These are phyloP conservation scores for Candoia aspera DNA, from an alignment of 2,113 vertebrate genomes.

Conservation along the genomic window DNA sequence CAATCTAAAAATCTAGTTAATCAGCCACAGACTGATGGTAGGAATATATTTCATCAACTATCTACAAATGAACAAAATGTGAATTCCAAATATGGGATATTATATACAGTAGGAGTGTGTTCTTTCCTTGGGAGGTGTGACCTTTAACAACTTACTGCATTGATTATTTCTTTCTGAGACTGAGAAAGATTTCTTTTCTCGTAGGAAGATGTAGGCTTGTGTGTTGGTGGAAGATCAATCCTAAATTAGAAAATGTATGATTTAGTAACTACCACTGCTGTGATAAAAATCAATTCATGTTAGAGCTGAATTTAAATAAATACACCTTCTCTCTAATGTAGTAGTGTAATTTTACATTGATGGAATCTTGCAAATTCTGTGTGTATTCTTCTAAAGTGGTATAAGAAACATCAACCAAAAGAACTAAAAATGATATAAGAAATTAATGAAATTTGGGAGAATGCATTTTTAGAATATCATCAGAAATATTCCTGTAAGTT, in stretches of 20 bases:
- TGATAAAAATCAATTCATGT: not conserved
- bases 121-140: slow-evolving; percentile 29
- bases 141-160: slow-evolving; percentile 65
- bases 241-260: slow-evolving; percentile 54
- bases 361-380: not conserved
- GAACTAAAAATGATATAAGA: not conserved
- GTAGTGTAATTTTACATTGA: not conserved
- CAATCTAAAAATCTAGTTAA: not conserved
- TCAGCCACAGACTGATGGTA: not conserved
- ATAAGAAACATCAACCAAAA: not conserved
- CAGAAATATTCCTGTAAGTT: not conserved
- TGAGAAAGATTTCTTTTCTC: slow-evolving; percentile 62
- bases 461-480: not conserved
- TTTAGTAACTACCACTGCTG: not conserved
- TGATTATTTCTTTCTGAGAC: slow-evolving; percentile 68
- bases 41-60: not conserved
- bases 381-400: not conserved
- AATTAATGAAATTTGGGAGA: not conserved
- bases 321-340: not conserved
- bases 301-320: not conserved
- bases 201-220: slow-evolving; percentile 70
- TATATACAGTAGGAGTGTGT: not conserved
- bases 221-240: slow-evolving; percentile 79
- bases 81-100: not conserved
- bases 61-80: not conserved